Evolutionary conservation across 2,888 invertebrate species (phyloP).

Genomic region (Dioctria rufipes): DNA sequence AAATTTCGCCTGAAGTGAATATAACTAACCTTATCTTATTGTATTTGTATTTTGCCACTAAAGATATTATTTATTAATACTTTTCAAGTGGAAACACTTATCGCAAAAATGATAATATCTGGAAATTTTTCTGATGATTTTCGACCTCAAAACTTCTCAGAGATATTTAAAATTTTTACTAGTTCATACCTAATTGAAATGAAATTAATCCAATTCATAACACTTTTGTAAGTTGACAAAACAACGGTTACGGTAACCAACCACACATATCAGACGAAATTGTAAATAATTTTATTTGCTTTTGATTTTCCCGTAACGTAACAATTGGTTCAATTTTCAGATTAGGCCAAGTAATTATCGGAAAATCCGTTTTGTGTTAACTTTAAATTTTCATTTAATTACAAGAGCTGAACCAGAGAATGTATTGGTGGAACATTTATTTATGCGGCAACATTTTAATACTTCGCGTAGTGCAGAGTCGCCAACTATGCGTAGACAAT

Average conservation of each 20-base stretch:
- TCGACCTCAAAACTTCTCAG: too few species aligned
- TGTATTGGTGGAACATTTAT: constrained; percentile 13
- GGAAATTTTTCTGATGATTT: too few species aligned
- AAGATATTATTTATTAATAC: too few species aligned
- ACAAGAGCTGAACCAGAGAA: constrained; percentile 28
- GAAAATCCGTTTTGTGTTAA: not conserved
- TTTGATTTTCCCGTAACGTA: constrained; percentile 28
- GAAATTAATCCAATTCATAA: too few species aligned
- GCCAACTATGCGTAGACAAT: constrained; percentile 36
- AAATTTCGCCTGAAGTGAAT: too few species aligned
- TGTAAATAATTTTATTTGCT: not conserved
- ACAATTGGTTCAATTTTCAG: constrained; percentile 29
- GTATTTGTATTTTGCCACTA: too few species aligned
- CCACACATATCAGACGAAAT: not conserved
- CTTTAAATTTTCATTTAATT: constrained; percentile 42
- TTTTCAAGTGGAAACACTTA: too few species aligned
- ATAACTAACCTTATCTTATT: too few species aligned
- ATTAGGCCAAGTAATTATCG: constrained; percentile 16
- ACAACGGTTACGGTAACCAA: constrained; percentile 7
- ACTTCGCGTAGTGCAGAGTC: not conserved
- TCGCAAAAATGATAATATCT: too few species aligned
- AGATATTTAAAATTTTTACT: too few species aligned
- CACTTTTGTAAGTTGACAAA: not conserved
- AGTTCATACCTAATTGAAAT: too few species aligned
- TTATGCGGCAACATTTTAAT: constrained; percentile 39